A percentile compares a stretch with the other conserved stretches of the same genome.
These are phyloP conservation scores for Limanda limanda DNA, from an alignment of 2,113 vertebrate genomes.

Conservation along the genomic window DNA sequence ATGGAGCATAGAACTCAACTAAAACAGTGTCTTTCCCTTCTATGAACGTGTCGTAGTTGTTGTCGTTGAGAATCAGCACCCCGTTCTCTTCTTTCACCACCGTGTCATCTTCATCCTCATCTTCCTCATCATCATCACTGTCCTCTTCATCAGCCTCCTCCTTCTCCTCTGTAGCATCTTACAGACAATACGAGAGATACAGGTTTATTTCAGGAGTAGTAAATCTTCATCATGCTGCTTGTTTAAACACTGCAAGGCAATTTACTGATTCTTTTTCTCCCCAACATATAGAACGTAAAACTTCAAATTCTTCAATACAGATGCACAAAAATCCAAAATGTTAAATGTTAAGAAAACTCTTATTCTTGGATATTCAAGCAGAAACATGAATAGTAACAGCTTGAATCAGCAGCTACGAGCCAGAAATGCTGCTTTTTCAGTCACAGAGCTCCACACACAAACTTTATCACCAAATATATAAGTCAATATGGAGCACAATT, in stretches of 20 bases:
- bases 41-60: slow-evolving; percentile 92
- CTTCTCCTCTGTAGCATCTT: slow-evolving; percentile 49
- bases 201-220: background rate
- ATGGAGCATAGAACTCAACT: slow-evolving; percentile 96
- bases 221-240: no score
- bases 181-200: background rate
- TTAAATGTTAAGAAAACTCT: no score
- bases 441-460: background rate
- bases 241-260: no score
- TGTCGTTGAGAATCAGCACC: slow-evolving; percentile 89
- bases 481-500: no score
- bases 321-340: no score
- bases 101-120: slow-evolving; percentile 78
- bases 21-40: slow-evolving; percentile 92
- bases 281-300: no score
- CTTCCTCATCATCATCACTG: slow-evolving; percentile 67
- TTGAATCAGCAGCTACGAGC: no score
- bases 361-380: no score
- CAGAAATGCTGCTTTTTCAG: no score
- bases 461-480: background rate
- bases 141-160: slow-evolving; percentile 65
- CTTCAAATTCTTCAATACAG: no score
- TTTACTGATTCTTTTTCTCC: no score
- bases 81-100: slow-evolving; percentile 96
- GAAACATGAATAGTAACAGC: no score